Base-by-base conservation (phyloP, 2,888 invertebrate species). In the Iselma pallidipennis region DNA sequence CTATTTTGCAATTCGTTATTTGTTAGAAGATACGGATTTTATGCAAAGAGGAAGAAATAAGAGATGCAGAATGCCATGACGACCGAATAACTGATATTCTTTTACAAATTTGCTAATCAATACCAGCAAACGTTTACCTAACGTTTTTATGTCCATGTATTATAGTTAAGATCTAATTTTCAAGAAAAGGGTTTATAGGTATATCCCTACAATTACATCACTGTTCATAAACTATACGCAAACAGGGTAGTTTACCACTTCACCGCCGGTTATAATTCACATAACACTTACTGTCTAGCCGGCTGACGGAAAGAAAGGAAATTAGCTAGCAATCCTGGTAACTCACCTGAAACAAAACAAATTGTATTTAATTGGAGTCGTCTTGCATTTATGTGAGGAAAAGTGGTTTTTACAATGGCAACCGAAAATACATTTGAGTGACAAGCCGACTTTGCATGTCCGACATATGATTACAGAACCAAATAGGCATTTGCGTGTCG, bases 361-460 rank as follows among this genome's bases (percentile, higher is more conserved):
- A 59, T 37, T 37, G 37, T 37, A 3, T 4, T 21, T 45, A 45
- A 45, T 45, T 45, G 21, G 16, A 45, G 4, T 25, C 25, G 25
- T 25, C 25, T 25, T 6, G 51, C 45, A 61, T 62, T 61, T 65
- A 64, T 59, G 5, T 25, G 3, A 25, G 4, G 5, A 25, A 25
- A 25, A 25, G 25, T 3, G 25, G 25, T 25, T 45, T 45, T 45
- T 10, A 45, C 45, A 45, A 45, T 45, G 21, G 45, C 19, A 45
- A 45, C 21, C 21, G 21, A 10, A 21, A 55, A 42, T 49, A 49
- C 45, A 50, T 37, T 63, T 74, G 76, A 78, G 70, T 75, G 76
- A 77, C 76, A 74, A 70, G 71, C 21, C 66, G 70, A 70, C 69
- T 72, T 78, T 74, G 76, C 78, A 77, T 78, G 78, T 74, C 69